phyloP scores from a whole-genome alignment of 2,888 invertebrate genomes.

The Spisula subtruncata region DNA sequence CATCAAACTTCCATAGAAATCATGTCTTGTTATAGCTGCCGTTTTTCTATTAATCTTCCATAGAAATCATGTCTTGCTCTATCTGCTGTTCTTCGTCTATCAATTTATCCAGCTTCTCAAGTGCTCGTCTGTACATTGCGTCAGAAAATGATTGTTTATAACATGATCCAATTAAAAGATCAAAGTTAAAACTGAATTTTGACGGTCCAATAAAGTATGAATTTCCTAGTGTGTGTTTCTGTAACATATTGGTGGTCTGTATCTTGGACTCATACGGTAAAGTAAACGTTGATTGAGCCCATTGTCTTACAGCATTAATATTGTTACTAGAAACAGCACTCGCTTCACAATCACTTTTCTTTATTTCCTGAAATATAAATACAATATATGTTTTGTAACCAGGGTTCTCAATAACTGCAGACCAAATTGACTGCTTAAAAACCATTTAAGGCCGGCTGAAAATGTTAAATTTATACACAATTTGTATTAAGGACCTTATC shows the following conservation, averaged over 20 bases:
- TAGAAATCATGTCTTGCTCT: slow-evolving; percentile 7
- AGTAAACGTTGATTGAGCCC: not conserved
- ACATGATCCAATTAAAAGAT: slow-evolving; percentile 73
- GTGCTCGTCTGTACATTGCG: slow-evolving; percentile 22
- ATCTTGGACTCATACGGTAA: slow-evolving; percentile 29
- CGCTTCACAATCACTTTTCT: not conserved
- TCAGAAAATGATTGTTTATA: not conserved
- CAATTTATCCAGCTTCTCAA: slow-evolving; percentile 29
- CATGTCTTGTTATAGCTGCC: not conserved
- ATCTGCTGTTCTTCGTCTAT: slow-evolving; percentile 20
- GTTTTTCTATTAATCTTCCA: slow-evolving; percentile 13
- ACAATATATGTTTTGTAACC: not conserved
- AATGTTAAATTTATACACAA: too few relatives aligned
- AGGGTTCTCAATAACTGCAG: not conserved
- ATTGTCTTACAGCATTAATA: slow-evolving; percentile 18
- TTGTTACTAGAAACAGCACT: not conserved
- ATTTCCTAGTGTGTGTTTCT: slow-evolving; percentile 38
- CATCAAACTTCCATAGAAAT: not conserved
- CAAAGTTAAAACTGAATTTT: slow-evolving; percentile 72
- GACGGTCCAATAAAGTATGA: slow-evolving; percentile 68
- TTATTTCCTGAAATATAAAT: slow-evolving; percentile 19
- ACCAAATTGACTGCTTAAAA: too few relatives aligned
- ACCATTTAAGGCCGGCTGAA: too few relatives aligned
- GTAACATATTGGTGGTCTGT: slow-evolving; percentile 60
- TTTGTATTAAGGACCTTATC: too few relatives aligned